phyloP scores from a whole-genome alignment of 2,113 vertebrate genomes.

The Panthera leo region DNA sequence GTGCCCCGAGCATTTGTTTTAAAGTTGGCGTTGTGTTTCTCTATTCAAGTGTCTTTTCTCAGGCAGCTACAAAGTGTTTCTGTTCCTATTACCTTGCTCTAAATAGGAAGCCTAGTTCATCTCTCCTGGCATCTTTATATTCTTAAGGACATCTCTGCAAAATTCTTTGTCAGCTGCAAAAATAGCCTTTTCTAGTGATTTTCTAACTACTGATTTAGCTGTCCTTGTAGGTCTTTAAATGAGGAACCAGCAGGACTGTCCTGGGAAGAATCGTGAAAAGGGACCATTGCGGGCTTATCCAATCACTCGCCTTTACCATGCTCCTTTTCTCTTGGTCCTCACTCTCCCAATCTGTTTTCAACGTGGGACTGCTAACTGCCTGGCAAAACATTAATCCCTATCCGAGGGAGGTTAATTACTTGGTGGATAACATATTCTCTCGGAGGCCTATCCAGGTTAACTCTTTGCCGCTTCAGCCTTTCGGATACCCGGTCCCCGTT shows the following conservation, averaged over 20 bases:
- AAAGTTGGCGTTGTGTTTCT: not conserved
- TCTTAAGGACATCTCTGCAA: not conserved
- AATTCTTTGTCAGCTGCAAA: not conserved
- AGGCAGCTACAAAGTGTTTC: not conserved
- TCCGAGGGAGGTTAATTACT: too few species aligned
- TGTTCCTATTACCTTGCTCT: not conserved
- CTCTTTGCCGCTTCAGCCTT: too few species aligned
- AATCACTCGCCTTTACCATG: too few species aligned
- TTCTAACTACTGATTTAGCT: not conserved
- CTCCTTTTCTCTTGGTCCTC: not conserved
- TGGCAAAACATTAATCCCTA: not conserved
- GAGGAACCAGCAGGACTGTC: not conserved
- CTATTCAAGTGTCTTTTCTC: not conserved
- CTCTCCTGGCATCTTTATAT: not conserved
- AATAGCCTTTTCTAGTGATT: not conserved
- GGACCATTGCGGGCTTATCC: not conserved
- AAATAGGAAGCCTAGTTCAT: not conserved
- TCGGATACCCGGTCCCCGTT: fast-evolving
- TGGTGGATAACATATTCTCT: not conserved
- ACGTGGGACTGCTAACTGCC: not conserved
- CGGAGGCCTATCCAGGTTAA: not conserved
- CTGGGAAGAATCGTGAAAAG: not conserved
- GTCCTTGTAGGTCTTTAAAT: not conserved
- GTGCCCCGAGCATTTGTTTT: not conserved
- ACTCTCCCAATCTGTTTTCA: not conserved